phyloP scores from a whole-genome alignment of 2,888 invertebrate genomes.

The Ichneumoninae sp. region DNA sequence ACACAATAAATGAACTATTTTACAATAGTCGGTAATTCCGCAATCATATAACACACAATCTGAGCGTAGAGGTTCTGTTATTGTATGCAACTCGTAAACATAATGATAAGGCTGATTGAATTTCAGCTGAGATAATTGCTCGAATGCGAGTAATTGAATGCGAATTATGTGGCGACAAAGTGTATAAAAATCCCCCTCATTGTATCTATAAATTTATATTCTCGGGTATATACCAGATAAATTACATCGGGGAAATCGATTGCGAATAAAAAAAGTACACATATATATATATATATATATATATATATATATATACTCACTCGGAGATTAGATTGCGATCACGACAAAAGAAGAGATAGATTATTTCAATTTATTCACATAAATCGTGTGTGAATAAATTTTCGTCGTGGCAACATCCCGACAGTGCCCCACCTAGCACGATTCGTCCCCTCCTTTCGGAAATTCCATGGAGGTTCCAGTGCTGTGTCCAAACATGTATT shows the following conservation, averaged over 20 bases:
- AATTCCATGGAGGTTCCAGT: conserved; percentile 3
- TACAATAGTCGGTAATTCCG: not conserved
- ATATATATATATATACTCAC: not conserved
- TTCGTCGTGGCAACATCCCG: not conserved
- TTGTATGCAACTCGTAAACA: not conserved
- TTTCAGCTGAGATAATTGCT: not conserved
- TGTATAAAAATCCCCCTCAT: not conserved
- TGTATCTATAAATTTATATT: not conserved
- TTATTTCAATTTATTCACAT: not conserved
- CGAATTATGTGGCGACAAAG: not conserved
- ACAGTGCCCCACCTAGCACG: not conserved
- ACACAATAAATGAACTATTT: conserved; percentile 1
- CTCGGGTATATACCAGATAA: not conserved
- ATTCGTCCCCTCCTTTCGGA: not conserved
- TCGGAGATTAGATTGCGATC: not conserved
- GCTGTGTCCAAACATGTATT: conserved; percentile 14
- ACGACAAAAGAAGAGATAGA: not conserved
- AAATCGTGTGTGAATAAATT: not conserved
- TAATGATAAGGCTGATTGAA: not conserved
- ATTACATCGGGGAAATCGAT: not conserved
- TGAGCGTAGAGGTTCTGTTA: not conserved
- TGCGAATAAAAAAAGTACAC: not conserved
- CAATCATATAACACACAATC: not conserved
- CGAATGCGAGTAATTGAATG: not conserved
- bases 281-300: too few relatives aligned